These are phyloP conservation scores for Dascyllus trimaculatus DNA, from an alignment of 2,113 vertebrate species.

Conservation along the genomic window DNA sequence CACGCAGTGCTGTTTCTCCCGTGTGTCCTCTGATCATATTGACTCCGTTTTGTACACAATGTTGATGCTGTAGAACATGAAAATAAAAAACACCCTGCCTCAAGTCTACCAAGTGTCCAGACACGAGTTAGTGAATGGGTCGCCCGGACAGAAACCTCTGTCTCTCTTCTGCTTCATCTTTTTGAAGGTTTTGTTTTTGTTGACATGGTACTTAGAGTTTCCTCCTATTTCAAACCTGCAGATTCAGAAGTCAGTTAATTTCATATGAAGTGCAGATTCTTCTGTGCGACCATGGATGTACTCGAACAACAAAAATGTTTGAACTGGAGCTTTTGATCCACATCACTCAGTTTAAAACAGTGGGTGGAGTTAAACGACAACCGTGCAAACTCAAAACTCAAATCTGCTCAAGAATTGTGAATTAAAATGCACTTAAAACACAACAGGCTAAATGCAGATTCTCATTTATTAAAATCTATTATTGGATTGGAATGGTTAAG, in stretches of 20 bases:
- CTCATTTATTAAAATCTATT: too few species aligned
- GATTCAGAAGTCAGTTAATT: not conserved
- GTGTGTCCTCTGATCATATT: slow-evolving; percentile 46
- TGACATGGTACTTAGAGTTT: not conserved
- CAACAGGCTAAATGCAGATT: not conserved
- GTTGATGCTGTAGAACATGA: slow-evolving; percentile 79
- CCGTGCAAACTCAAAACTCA: not conserved
- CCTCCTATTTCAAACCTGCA: not conserved
- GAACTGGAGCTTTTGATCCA: not conserved
- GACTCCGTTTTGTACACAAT: slow-evolving; percentile 68
- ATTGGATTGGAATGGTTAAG: too few species aligned
- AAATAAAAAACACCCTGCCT: slow-evolving; percentile 78
- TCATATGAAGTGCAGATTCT: too few species aligned
- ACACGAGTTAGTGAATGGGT: slow-evolving; percentile 43
- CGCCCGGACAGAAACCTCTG: not conserved
- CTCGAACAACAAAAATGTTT: too few species aligned
- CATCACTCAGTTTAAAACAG: slow-evolving; percentile 10
- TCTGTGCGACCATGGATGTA: too few species aligned
- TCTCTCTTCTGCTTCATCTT: slow-evolving; percentile 18
- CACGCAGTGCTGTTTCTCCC: slow-evolving; percentile 56
- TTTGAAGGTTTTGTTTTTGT: slow-evolving; percentile 5
- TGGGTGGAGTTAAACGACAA: not conserved
- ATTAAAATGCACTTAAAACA: not conserved
- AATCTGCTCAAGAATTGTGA: not conserved
- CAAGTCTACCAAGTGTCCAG: slow-evolving; percentile 65